Percentiles rank a stretch among this genome's conserved stretches.
Evolutionary conservation across 2,113 vertebrate genomes (phyloP).

Genomic region (Takifugu flavidus): DNA sequence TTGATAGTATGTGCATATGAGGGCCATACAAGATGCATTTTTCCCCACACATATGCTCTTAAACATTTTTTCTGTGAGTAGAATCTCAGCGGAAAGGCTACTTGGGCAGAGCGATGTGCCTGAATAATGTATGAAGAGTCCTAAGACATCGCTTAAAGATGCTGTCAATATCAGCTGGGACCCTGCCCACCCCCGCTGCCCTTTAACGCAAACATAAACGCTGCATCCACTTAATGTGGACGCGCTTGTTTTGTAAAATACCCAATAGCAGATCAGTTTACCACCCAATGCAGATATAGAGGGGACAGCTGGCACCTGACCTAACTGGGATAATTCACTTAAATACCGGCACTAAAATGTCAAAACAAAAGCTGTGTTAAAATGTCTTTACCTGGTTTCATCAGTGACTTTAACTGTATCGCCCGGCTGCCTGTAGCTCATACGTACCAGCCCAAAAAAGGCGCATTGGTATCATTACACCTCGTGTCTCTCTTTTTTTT

Average conservation of each 20-base stretch:
- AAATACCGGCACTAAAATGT: no score
- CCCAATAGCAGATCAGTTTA: background rate
- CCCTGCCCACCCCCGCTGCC: conserved; percentile 61
- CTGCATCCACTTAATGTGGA: conserved; percentile 54
- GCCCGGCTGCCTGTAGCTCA: no score
- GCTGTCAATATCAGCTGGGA: conserved; percentile 68
- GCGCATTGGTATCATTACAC: no score
- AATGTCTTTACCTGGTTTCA: no score
- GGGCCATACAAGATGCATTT: conserved; percentile 31
- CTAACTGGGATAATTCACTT: no score
- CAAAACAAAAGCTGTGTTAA: no score
- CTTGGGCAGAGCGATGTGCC: conserved; percentile 40
- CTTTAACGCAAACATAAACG: conserved; percentile 70
- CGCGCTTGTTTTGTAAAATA: conserved; percentile 47
- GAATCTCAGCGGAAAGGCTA: conserved; percentile 58
- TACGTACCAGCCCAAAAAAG: no score
- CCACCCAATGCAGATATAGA: no score
- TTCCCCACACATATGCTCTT: conserved; percentile 37
- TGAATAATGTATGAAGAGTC: conserved; percentile 74
- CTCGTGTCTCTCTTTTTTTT: no score
- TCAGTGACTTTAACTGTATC: no score
- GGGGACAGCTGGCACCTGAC: no score
- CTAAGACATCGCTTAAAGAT: conserved; percentile 73
- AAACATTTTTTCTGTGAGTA: conserved; percentile 26
- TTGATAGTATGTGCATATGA: conserved; percentile 38